Evolutionary conservation across 2,113 vertebrate genomes (phyloP).

Genomic region (Macquaria ambigua): DNA sequence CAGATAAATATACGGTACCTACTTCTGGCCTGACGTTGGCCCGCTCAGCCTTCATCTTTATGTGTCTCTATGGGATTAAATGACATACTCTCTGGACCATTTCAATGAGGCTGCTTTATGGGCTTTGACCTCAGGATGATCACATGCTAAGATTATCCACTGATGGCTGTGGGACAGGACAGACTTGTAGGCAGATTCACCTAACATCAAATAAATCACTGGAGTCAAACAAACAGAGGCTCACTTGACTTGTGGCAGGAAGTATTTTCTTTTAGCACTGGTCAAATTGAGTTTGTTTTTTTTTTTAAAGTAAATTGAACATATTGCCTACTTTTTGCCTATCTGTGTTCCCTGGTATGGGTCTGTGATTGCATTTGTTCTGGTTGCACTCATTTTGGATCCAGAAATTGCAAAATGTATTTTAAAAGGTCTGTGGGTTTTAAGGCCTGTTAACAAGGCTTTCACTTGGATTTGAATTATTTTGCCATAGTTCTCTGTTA

Average conservation of each 20-base stretch:
- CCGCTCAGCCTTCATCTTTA: too few relatives aligned
- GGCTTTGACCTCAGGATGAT: slow-evolving; percentile 37
- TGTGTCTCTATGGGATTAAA: slow-evolving; percentile 54
- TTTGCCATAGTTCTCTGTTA: background rate
- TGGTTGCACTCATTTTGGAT: background rate
- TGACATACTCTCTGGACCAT: slow-evolving; percentile 40
- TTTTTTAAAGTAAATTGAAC: background rate
- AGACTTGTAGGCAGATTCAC: background rate
- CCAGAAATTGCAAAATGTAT: background rate
- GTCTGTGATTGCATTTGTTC: background rate
- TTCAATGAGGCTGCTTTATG: slow-evolving; percentile 22
- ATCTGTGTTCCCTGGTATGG: background rate
- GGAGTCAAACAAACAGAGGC: background rate
- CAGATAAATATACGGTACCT: background rate
- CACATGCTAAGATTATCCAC: slow-evolving; percentile 47
- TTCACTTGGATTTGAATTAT: background rate
- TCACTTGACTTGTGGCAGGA: background rate
- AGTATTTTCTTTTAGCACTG: background rate
- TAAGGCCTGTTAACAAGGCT: background rate
- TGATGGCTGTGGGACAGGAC: slow-evolving; percentile 3
- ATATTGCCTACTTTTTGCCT: fast-evolving
- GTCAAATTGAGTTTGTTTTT: background rate
- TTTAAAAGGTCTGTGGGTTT: background rate
- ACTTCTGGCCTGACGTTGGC: background rate
- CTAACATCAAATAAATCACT: background rate